Evolutionary conservation across 2,888 invertebrate species (phyloP).

Genomic region (Parnassius glacialis): DNA sequence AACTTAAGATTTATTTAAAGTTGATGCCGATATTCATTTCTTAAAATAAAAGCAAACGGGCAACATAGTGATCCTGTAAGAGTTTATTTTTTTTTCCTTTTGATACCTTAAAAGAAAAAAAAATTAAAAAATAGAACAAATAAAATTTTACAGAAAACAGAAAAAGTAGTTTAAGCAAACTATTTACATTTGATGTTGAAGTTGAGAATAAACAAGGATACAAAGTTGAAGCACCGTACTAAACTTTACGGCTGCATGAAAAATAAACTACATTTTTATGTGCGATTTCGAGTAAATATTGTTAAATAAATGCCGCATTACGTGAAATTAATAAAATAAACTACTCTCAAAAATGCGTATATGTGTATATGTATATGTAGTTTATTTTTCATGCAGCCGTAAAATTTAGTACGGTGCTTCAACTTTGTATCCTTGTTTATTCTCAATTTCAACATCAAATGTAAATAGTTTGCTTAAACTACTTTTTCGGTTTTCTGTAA

Average conservation of each 20-base stretch:
- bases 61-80: too few relatives aligned
- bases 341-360: too few relatives aligned
- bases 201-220: constrained; percentile 8
- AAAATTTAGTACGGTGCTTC: constrained; percentile 12
- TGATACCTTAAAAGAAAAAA: too few relatives aligned
- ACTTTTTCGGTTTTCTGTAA: background rate
- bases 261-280: constrained; percentile 4
- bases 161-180: constrained; percentile 5
- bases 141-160: background rate
- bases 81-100: too few relatives aligned
- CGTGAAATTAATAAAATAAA: too few relatives aligned
- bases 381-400: constrained; percentile 5
- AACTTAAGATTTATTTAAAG: too few relatives aligned
- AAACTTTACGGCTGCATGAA: constrained; percentile 8
- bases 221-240: constrained; percentile 13
- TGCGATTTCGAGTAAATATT: background rate
- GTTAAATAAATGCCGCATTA: too few relatives aligned
- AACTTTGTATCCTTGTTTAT: constrained; percentile 15
- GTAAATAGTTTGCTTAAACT: constrained; percentile 2
- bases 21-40: too few relatives aligned
- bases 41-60: too few relatives aligned
- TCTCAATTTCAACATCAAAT: constrained; percentile 3
- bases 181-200: constrained; percentile 2
- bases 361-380: too few relatives aligned
- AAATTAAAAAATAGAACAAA: too few relatives aligned